A percentile compares a stretch with the other conserved stretches of the same genome.
Conservation (phyloP, 1,140 invertebrate genomes). For the Palaemon carinicauda region DNA sequence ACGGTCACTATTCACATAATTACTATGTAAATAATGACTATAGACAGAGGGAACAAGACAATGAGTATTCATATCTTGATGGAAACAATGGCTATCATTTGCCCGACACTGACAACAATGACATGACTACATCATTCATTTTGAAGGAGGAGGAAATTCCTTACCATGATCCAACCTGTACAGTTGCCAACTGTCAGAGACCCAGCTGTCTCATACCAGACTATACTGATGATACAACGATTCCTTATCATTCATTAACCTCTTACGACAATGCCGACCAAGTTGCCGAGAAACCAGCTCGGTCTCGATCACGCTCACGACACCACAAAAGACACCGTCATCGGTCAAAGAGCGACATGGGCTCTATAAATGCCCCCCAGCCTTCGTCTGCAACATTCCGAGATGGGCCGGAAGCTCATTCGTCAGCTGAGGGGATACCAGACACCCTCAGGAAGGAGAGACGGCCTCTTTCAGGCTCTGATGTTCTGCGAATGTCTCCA, state of each 20-base stretch:
- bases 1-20: constrained; percentile 5
- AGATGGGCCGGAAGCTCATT: constrained; percentile 37
- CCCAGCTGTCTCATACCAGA: constrained; percentile 45
- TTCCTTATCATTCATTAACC: constrained; percentile 38
- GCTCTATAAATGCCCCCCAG: constrained; percentile 35
- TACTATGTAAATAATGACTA: constrained; percentile 29
- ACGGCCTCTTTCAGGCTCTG: constrained; percentile 60
- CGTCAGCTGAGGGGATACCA: constrained; percentile 28
- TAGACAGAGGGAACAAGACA: constrained; percentile 27
- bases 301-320: constrained; percentile 23
- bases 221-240: constrained; percentile 36
- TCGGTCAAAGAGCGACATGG: constrained; percentile 29
- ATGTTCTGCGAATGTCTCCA: constrained; percentile 62
- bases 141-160: constrained; percentile 29
- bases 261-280: constrained; percentile 36
- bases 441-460: constrained; percentile 65
- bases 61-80: constrained; percentile 31
- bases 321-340: constrained; percentile 44
- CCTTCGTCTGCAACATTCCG: constrained; percentile 34
- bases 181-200: constrained; percentile 36
- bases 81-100: constrained; percentile 20
- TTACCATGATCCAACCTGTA: constrained; percentile 51
- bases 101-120: constrained; percentile 40
- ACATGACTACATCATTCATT: constrained; percentile 48
- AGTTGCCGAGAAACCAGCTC: constrained; percentile 18